Base-by-base conservation (phyloP, 1,140 invertebrate species). In the Diuraphis noxia region DNA sequence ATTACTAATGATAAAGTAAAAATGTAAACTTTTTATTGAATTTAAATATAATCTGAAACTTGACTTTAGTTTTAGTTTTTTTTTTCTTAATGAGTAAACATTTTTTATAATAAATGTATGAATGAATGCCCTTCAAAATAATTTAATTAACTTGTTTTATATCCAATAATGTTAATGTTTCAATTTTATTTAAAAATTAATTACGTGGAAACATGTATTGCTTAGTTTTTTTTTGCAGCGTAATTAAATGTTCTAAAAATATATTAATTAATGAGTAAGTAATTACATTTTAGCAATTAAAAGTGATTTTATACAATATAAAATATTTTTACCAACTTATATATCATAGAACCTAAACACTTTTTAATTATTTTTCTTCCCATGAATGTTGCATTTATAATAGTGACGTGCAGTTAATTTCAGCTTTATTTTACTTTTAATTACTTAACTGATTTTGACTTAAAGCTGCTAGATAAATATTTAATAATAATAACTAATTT, bases 111-210 rank as follows among this genome's bases (percentile, higher is more conserved):
- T n/a, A n/a, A n/a, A n/a, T n/a, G n/a, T n/a, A n/a, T n/a, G n/a
- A n/a, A n/a, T n/a, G 19, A 82, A 82, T 13, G 40, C 3, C 25
- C 25, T 82, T 82, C 40, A n/a, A 82, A 82, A 43, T 41, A 85
- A 85, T 46, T 82, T 46, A 46, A 46, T 19, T 34, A 46, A 46
- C 30, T 34, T 30, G 30, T 9, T 85, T 46, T 34, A 2, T 85
- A 41, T 82, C 13, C 30, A 82, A 82, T 82, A 19, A 19, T 4
- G n/a, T 34, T 21, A 34, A 46, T 34, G 23, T n/a, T 82, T 82
- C 30, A 85, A 85, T 85, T 85, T 41, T 46, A 46, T 85, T 85
- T 85, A 34, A 46, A 34, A 43, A 46, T 46, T 85, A 85, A 85
- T 85, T 85, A 46, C 82, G 30, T 23, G 82, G 19, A 85, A 85